A percentile compares a stretch with the other conserved stretches of the same genome.
Evolutionary conservation across 92 coral and sea anemone species (phyloP).

Genomic region (Umimayanthus chanpuru): DNA sequence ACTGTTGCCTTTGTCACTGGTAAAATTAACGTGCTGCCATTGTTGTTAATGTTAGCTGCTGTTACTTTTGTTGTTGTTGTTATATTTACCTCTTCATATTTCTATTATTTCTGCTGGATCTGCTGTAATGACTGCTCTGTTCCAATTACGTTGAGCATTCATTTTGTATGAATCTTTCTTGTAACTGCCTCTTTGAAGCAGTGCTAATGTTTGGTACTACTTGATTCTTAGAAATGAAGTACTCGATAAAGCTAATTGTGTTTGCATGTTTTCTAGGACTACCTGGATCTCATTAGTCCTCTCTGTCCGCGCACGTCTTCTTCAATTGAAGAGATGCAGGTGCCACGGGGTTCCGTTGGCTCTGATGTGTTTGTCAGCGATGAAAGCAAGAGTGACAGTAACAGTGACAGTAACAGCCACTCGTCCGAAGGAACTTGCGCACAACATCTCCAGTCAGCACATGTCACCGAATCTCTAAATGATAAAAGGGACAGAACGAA

Average conservation of each 20-base stretch:
- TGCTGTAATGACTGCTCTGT: no score
- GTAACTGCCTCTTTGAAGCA: no score
- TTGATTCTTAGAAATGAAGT: no score
- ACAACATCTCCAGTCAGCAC: not conserved
- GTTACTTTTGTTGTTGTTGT: not conserved
- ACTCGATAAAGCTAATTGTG: not conserved
- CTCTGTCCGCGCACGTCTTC: slow-evolving; percentile 86
- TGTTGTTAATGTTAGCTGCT: not conserved
- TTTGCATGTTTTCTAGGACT: slow-evolving; percentile 66
- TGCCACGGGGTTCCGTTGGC: slow-evolving; percentile 51
- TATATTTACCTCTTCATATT: no score
- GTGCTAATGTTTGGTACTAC: no score
- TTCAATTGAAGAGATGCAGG: slow-evolving; percentile 55
- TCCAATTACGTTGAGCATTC: no score
- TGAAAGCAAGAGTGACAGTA: slow-evolving; percentile 63
- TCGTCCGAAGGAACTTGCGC: slow-evolving; percentile 43
- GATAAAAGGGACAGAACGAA: not conserved
- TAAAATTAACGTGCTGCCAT: no score
- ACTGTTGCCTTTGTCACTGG: not conserved
- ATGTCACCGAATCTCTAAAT: not conserved
- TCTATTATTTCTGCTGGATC: no score
- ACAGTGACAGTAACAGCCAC: slow-evolving; percentile 59
- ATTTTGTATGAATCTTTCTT: no score
- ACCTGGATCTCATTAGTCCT: slow-evolving; percentile 91
- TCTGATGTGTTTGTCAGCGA: slow-evolving; percentile 71